phyloP scores from a whole-genome alignment of 2,113 vertebrate species.

The Emberiza fucata region DNA sequence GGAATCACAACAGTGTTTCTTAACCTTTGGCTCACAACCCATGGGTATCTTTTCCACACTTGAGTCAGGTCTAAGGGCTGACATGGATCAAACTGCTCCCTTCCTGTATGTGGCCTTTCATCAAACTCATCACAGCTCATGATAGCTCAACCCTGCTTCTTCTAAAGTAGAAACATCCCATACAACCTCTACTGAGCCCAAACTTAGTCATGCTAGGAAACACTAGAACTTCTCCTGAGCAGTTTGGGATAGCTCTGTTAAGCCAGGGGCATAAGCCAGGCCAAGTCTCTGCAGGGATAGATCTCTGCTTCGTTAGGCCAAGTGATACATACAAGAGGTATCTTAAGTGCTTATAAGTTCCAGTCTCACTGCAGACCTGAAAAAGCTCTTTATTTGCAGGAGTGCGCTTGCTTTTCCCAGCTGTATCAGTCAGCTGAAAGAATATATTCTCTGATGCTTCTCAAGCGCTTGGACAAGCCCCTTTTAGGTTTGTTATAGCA shows the following conservation, averaged over 20 bases:
- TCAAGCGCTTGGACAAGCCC: not conserved
- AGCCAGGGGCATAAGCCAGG: not conserved
- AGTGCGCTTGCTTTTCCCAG: not conserved
- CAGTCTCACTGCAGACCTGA: not conserved
- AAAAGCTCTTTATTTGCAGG: not conserved
- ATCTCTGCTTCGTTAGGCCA: not conserved
- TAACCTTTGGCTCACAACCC: not conserved
- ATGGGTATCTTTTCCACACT: not conserved
- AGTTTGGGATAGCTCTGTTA: not conserved
- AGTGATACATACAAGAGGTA: not conserved
- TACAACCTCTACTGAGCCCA: not conserved
- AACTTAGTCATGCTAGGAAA: not conserved
- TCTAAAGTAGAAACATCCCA: not conserved
- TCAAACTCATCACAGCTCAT: not conserved
- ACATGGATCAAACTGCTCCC: accelerated
- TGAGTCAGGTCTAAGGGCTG: not conserved
- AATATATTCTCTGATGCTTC: not conserved
- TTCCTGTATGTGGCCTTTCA: not conserved
- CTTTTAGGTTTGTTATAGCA: not conserved
- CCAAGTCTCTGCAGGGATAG: not conserved
- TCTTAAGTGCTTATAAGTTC: not conserved
- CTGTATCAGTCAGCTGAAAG: not conserved
- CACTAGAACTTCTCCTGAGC: not conserved
- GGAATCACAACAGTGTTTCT: not conserved
- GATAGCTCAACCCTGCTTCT: not conserved